A percentile compares a stretch with the other conserved stretches of the same genome.
These are phyloP conservation scores for Caenorhabditis sp. DNA, from an alignment of 2,888 invertebrate species.

Conservation along the genomic window DNA sequence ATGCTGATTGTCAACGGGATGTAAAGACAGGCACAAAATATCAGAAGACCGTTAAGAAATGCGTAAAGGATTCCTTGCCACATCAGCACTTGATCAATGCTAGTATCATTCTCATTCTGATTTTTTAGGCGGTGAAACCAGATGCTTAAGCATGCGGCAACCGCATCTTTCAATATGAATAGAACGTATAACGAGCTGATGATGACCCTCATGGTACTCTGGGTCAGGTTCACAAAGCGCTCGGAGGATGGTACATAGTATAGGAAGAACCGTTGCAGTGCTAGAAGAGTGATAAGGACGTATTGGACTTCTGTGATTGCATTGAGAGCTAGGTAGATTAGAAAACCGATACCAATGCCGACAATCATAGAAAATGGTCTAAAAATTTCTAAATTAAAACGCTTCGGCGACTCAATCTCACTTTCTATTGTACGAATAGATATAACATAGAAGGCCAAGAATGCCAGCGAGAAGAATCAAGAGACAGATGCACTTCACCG, in stretches of 20 bases:
- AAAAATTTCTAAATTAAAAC: no score
- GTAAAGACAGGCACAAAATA: neutral
- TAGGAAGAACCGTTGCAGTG: neutral
- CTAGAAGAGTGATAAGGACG: neutral
- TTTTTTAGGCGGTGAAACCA: no score
- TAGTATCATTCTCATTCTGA: no score
- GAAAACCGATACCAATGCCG: neutral
- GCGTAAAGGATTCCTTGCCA: no score
- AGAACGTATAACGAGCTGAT: neutral
- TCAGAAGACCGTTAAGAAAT: neutral
- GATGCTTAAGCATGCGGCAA: no score
- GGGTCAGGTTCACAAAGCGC: neutral
- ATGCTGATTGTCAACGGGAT: conserved; percentile 16
- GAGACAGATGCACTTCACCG: neutral
- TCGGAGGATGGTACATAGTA: neutral
- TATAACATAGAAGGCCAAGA: no score
- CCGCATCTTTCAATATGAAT: no score
- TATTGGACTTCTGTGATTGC: neutral
- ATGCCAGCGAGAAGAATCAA: no score
- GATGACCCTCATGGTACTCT: neutral
- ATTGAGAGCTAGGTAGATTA: neutral
- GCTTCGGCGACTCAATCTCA: no score
- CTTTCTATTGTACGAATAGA: no score
- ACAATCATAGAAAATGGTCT: no score
- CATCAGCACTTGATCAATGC: no score